Conservation (phyloP, 2,113 vertebrate species). For the Tenrec ecaudatus region DNA sequence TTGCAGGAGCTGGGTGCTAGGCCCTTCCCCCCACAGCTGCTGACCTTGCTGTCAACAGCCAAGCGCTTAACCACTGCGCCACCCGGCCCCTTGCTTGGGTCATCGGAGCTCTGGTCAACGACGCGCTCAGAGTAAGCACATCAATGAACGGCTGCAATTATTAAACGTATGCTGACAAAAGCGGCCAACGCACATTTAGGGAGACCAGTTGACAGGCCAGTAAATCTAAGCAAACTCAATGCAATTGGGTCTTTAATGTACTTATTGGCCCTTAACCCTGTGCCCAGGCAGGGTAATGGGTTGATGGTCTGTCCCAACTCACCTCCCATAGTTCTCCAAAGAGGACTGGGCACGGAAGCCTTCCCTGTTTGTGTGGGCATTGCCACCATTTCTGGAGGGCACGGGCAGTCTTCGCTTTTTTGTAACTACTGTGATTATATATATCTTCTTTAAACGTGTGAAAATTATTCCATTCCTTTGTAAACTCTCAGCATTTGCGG, state of each 20-base stretch:
- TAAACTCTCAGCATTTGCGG: neutral
- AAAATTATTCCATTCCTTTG: neutral
- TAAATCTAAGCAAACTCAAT: neutral
- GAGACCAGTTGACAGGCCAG: neutral
- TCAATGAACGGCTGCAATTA: neutral
- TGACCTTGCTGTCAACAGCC: neutral
- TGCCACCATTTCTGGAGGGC: neutral
- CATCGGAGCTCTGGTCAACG: no score
- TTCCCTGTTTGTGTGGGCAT: constrained; percentile 8
- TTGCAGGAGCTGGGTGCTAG: neutral
- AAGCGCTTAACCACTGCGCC: no score
- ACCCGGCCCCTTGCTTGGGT: no score
- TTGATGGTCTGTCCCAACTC: neutral
- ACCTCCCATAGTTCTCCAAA: neutral
- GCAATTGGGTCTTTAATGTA: neutral
- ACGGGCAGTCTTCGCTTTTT: neutral
- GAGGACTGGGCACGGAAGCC: neutral
- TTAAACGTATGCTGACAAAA: neutral
- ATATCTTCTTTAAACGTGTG: neutral
- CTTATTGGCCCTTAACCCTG: neutral
- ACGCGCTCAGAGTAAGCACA: neutral
- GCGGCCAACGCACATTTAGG: neutral
- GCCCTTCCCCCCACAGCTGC: neutral
- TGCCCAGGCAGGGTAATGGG: neutral
- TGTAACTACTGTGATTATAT: no score